phyloP scores from a whole-genome alignment of 2,797 vertebrate species.

The Eidolon dupreanum region DNA sequence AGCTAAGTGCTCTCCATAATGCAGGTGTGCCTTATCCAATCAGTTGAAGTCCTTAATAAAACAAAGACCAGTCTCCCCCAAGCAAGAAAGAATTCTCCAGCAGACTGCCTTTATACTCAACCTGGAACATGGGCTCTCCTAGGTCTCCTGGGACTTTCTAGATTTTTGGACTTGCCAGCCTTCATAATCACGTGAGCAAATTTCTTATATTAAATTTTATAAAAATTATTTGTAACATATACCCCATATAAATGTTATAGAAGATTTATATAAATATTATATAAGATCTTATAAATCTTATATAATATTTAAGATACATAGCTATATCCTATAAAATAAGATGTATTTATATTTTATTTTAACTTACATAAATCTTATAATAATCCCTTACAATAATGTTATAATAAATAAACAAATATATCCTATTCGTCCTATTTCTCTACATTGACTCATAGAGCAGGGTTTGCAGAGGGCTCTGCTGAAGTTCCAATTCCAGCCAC shows the following conservation, averaged over 20 bases:
- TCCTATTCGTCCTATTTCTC: background rate
- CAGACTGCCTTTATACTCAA: background rate
- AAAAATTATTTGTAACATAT: background rate
- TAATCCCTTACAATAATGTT: background rate
- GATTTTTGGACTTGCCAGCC: background rate
- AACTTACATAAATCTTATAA: background rate
- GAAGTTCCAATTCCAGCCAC: background rate
- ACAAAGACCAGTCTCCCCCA: background rate
- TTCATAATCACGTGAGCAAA: background rate
- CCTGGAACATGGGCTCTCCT: background rate
- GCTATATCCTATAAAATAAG: background rate
- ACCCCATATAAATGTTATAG: background rate
- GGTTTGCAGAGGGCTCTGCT: background rate
- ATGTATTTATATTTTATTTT: background rate
- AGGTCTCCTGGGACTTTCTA: background rate
- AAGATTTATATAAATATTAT: background rate
- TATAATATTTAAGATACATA: background rate
- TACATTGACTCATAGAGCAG: background rate
- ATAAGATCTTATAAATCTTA: background rate
- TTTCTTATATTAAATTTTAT: background rate
- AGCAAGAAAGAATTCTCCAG: background rate
- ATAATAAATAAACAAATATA: no score
- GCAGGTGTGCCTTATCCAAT: background rate
- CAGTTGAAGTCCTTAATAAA: background rate
- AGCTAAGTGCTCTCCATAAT: background rate